A percentile compares a stretch with the other conserved stretches of the same genome.
These are phyloP conservation scores for Apodemus agrarius DNA, from an alignment of 2,797 vertebrate species.

Conservation along the genomic window DNA sequence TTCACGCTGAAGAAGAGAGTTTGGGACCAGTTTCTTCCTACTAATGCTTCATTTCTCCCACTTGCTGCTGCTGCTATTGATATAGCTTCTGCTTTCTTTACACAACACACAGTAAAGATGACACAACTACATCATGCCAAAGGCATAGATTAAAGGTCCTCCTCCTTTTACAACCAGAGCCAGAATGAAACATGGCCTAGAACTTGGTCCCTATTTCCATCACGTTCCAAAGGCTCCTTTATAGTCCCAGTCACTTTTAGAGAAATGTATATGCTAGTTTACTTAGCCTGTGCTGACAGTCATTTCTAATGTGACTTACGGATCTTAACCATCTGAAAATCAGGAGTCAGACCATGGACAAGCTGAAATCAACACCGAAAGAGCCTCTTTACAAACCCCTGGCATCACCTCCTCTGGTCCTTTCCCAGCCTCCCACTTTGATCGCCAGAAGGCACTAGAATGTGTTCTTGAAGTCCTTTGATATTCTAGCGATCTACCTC, in stretches of 20 bases:
- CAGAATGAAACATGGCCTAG: not conserved
- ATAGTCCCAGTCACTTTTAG: not conserved
- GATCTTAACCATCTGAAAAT: not conserved
- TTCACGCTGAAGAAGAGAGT: not conserved
- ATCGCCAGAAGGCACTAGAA: conserved; percentile 54
- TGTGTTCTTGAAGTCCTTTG: conserved; percentile 55
- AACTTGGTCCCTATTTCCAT: not conserved
- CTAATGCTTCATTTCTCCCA: not conserved
- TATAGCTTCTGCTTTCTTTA: not conserved
- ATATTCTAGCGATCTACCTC: conserved; percentile 39
- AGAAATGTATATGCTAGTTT: not conserved
- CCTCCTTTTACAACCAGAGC: not conserved
- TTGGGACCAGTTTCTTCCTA: not conserved
- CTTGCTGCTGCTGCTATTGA: not conserved
- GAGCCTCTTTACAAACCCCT: not conserved
- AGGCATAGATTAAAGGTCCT: not conserved
- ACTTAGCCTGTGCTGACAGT: not conserved
- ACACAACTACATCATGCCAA: not conserved
- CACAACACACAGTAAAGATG: not conserved
- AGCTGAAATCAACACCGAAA: not conserved
- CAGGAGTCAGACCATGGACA: conserved; percentile 11
- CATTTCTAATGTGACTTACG: conserved; percentile 1
- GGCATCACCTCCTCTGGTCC: not conserved
- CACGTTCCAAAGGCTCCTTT: not conserved
- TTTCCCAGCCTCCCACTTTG: conserved; percentile 29